Percentiles rank a stretch among this genome's conserved stretches.
Evolutionary conservation across 2,113 vertebrate genomes (phyloP).

Genomic region (Microcebus tavaratra): DNA sequence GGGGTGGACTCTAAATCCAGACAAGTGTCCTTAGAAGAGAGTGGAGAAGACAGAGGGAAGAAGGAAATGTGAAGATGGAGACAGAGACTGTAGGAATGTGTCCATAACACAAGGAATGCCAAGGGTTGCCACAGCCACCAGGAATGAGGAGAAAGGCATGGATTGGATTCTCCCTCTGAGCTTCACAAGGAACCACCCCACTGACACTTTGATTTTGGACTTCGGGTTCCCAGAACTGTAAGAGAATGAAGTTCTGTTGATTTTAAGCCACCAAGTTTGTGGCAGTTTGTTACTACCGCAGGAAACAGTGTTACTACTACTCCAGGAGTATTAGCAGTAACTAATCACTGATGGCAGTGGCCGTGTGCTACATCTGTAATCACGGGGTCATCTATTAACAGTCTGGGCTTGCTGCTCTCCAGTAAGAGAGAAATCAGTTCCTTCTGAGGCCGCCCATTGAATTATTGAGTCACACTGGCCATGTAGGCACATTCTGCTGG

Average conservation of each 20-base stretch:
- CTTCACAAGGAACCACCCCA: background rate
- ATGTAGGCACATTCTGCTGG: fast-evolving
- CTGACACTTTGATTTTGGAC: background rate
- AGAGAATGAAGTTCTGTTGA: background rate
- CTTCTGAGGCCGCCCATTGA: background rate
- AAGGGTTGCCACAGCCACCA: background rate
- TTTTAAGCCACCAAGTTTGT: background rate
- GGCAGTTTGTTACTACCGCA: background rate
- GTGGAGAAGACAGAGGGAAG: background rate
- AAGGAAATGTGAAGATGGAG: background rate
- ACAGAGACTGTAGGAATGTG: background rate
- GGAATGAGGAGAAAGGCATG: background rate
- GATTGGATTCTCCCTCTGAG: background rate
- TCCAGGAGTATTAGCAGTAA: background rate
- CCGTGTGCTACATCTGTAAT: background rate
- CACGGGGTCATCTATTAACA: background rate
- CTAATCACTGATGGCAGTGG: background rate
- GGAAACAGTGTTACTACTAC: background rate
- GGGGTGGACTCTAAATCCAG: background rate
- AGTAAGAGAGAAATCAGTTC: background rate
- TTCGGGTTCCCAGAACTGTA: background rate
- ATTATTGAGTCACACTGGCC: background rate
- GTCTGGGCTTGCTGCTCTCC: background rate
- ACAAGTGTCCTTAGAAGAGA: background rate
- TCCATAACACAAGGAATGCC: background rate